Evolutionary conservation across 2,797 vertebrate species (phyloP).

Genomic region (Orientallactaga sibirica): DNA sequence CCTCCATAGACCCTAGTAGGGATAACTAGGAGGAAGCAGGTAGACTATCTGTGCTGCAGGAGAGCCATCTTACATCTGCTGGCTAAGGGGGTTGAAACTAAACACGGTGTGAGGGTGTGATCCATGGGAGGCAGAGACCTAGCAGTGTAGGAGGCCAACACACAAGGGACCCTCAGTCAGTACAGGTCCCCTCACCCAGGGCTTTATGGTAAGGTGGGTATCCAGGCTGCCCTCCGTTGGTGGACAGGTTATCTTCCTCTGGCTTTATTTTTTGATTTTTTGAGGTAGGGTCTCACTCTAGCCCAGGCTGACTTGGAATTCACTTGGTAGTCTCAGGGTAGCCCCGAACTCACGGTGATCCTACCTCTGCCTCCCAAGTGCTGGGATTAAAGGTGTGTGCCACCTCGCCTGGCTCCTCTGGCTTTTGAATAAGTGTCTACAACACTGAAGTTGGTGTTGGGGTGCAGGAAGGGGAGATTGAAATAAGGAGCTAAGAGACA

Average conservation of each 20-base stretch:
- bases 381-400: no score
- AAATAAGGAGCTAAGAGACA: neutral
- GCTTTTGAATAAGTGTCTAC: neutral
- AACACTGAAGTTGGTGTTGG: neutral
- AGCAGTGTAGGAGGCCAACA: neutral
- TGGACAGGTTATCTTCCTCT: no score
- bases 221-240: neutral
- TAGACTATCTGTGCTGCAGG: neutral
- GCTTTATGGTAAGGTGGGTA: neutral
- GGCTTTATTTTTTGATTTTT: no score
- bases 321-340: no score
- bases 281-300: no score
- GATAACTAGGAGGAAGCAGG: no score
- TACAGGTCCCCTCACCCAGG: neutral
- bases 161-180: neutral
- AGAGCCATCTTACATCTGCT: no score
- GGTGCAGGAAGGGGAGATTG: neutral
- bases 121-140: neutral
- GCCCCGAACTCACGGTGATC: no score
- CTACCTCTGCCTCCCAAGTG: no score
- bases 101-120: neutral
- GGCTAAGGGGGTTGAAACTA: neutral
- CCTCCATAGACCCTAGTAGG: neutral
- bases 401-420: neutral
- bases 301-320: no score